Conservation (phyloP, 92 coral and sea anemone species). For the Epizoanthus stellaris region DNA sequence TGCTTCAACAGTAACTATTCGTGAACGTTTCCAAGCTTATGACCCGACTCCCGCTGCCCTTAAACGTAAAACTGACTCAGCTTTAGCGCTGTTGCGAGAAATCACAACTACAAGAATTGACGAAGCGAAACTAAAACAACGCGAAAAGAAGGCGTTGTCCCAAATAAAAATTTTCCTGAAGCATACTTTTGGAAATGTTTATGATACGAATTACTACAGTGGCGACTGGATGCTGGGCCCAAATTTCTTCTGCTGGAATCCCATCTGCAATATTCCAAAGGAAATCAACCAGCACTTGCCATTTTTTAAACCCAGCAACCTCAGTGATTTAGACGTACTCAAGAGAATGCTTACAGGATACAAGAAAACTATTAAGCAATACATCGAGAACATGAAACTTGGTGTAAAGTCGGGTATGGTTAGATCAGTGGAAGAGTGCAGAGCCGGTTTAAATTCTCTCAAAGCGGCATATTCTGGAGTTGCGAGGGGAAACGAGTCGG, state of each 20-base stretch:
- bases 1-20: constrained; percentile 48
- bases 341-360: constrained; percentile 56
- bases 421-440: constrained; percentile 82
- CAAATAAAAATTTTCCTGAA: constrained; percentile 77
- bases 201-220: constrained; percentile 71
- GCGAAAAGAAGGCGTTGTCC: constrained; percentile 82
- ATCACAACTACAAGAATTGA: constrained; percentile 56
- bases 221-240: constrained; percentile 95
- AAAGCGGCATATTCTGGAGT: constrained; percentile 49
- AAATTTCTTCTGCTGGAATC: constrained; percentile 85
- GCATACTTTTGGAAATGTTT: constrained; percentile 78
- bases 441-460: constrained; percentile 78
- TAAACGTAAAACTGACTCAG: constrained; percentile 75
- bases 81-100: constrained; percentile 66
- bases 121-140: constrained; percentile 60
- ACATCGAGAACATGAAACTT: constrained; percentile 69
- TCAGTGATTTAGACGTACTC: constrained; percentile 60
- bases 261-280: constrained; percentile 65
- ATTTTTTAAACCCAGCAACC: constrained; percentile 56
- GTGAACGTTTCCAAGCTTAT: constrained; percentile 58
- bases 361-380: constrained; percentile 65
- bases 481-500: constrained; percentile 27
- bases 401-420: constrained; percentile 94
- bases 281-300: constrained; percentile 51
- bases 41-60: constrained; percentile 71